Conservation (phyloP, 2,888 invertebrate species). For the Lumbricus terrestris region DNA sequence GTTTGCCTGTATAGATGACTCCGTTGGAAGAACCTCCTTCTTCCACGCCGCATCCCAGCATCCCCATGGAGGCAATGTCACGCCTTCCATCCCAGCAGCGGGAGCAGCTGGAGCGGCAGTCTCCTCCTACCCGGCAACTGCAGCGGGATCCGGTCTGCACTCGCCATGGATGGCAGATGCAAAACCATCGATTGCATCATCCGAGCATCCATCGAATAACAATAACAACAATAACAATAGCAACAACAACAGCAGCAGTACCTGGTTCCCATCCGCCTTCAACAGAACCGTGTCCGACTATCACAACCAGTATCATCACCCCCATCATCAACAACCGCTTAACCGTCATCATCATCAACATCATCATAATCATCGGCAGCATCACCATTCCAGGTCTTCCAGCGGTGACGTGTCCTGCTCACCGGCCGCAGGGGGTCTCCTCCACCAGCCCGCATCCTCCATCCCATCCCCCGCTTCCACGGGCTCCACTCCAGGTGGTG, state of each 20-base stretch:
- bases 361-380: neutral
- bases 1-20: neutral
- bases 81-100: neutral
- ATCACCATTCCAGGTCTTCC: neutral
- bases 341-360: neutral
- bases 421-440: neutral
- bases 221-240: too few relatives aligned
- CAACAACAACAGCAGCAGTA: too few relatives aligned
- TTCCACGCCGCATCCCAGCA: neutral
- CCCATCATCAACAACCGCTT: neutral
- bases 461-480: neutral
- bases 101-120: neutral
- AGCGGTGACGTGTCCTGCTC: neutral
- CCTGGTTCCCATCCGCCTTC: neutral
- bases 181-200: neutral
- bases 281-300: neutral
- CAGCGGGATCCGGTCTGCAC: neutral
- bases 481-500: neutral
- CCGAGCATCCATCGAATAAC: neutral
- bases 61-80: too few relatives aligned
- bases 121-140: neutral
- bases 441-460: neutral
- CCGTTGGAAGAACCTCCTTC: neutral
- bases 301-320: neutral
- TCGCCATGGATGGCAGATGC: neutral